These are phyloP conservation scores for Lota lota DNA, from an alignment of 2,113 vertebrate species.

Conservation along the genomic window DNA sequence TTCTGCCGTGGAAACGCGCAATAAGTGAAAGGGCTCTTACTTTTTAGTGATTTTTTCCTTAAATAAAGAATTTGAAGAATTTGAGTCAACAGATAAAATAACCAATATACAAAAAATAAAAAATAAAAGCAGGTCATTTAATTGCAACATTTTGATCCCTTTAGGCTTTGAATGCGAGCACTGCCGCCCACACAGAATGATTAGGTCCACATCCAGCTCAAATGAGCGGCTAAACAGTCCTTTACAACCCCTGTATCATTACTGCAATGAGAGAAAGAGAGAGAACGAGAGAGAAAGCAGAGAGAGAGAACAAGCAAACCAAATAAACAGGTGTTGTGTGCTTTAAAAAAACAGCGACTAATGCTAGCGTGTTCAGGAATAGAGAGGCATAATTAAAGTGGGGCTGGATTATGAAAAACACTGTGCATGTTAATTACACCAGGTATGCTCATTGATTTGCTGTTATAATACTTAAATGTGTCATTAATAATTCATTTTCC, in stretches of 20 bases:
- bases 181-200: slow-evolving; percentile 44
- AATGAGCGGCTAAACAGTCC: slow-evolving; percentile 56
- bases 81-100: neutral
- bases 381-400: slow-evolving; percentile 79
- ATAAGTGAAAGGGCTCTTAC: too few relatives aligned
- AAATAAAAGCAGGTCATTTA: slow-evolving; percentile 28
- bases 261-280: slow-evolving; percentile 37
- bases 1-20: too few relatives aligned
- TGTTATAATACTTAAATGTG: slow-evolving; percentile 81
- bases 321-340: slow-evolving; percentile 80
- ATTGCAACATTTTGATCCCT: slow-evolving; percentile 41
- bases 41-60: too few relatives aligned
- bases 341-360: slow-evolving; percentile 63
- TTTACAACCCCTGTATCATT: slow-evolving; percentile 62
- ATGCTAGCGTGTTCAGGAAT: slow-evolving; percentile 79
- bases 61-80: too few relatives aligned
- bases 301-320: slow-evolving; percentile 60
- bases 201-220: slow-evolving; percentile 39
- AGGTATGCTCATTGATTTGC: slow-evolving; percentile 81
- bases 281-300: slow-evolving; percentile 40
- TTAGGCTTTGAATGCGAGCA: slow-evolving; percentile 44
- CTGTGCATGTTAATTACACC: slow-evolving; percentile 80
- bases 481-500: slow-evolving; percentile 82
- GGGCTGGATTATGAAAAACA: slow-evolving; percentile 75
- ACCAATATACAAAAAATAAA: neutral